A percentile compares a stretch with the other conserved stretches of the same genome.
Conservation (phyloP, 1,140 invertebrate species). For the Nomia melanderi region DNA sequence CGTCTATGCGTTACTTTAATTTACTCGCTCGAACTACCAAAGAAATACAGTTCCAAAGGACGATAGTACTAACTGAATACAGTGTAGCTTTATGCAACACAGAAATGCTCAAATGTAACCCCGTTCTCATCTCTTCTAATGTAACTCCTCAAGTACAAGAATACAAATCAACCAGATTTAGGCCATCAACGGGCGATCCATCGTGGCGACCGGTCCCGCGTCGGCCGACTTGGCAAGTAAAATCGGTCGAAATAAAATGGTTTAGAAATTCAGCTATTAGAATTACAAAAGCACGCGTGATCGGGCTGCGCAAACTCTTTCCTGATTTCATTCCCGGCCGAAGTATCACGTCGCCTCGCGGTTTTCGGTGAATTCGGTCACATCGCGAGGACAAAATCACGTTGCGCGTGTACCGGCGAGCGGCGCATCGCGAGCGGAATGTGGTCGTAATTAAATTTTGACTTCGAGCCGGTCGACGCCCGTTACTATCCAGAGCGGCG, state of each 20-base stretch:
- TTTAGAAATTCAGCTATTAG: conserved; percentile 63
- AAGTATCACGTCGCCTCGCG: no score
- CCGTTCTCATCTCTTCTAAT: no score
- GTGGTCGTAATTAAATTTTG: not conserved
- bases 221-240: conserved; percentile 41
- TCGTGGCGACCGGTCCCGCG: conserved; percentile 1
- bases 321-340: conserved; percentile 46
- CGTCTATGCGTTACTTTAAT: no score
- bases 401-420: not conserved
- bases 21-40: no score
- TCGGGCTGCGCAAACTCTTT: conserved; percentile 30
- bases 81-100: no score
- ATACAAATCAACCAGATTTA: conserved; percentile 42
- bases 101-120: no score
- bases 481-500: not conserved
- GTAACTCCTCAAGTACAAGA: conserved; percentile 36
- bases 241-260: conserved; percentile 25
- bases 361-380: no score
- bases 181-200: conserved; percentile 54
- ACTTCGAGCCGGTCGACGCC: no score
- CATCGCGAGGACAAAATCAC: no score
- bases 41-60: no score
- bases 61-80: no score
- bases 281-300: conserved; percentile 62
- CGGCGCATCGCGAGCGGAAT: not conserved